Evolutionary conservation across 2,888 invertebrate genomes (phyloP), one percentile per base, ranked within the genome.

Genomic region (Tuberolachnus salignus): DNA sequence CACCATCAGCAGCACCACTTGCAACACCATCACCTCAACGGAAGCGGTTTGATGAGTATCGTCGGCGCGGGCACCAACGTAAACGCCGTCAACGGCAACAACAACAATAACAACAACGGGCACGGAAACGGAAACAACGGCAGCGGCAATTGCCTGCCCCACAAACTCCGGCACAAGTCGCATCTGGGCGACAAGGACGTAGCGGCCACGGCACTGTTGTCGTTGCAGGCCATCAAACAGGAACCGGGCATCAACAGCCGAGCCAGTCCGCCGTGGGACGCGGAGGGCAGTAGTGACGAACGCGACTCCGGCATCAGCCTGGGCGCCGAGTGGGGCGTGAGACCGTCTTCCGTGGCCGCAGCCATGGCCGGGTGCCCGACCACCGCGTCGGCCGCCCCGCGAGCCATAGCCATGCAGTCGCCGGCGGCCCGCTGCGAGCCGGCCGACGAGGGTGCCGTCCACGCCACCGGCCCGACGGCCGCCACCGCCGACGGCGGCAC

Each of bases 141-240:
- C 8, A n/a, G 66, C 51, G 92, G 92, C 86, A 93, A 93, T 85
- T 91, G 93, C 83, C 88, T 96, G 85, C 96, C 96, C 3, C 90
- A 94, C 83, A 96, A 96, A 85, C 88, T 96, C 82, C 91, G 96
- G 85, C 95, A 96, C 88, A 96, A 96, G 86, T 92, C 93, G 53
- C 92, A 94, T 84, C 88, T 95, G 81, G 94, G 94, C 13, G 95
- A 95, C 85, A 94, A 94, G 85, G 95, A 95, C 85, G 84, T 85
- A n/a, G 94, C 94, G 13, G 93, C 94, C 80, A 82, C 80, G 67
- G 93, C 92, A 16, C 88, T 93, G 80, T 88, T 93, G n/a, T 92
- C 92, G 57, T 88, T 94, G 64, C 83, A 80, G 75, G 82, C 82
- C 57, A 84, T 83, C 81, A 83, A 94, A 85, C 93, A 94, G 84